Percentiles rank a stretch among this genome's conserved stretches.
Conservation (phyloP, 2,113 vertebrate species). For the Malurus cyaneus region DNA sequence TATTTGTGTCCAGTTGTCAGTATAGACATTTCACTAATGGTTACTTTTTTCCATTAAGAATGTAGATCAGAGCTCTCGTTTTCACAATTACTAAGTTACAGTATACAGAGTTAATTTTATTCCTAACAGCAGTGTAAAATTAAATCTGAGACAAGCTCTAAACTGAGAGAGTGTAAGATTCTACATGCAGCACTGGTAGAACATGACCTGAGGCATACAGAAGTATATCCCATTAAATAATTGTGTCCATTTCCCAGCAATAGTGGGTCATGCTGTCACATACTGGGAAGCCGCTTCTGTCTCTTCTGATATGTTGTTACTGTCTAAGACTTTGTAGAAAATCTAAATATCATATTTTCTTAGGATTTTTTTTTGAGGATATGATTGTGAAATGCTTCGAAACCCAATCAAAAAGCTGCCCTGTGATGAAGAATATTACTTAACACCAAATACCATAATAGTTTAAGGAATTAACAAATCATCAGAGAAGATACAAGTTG, state of each 20-base stretch:
- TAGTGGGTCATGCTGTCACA: not conserved
- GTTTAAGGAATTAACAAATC: not conserved
- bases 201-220: not conserved
- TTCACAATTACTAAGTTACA: not conserved
- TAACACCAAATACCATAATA: not conserved
- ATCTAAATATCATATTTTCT: not conserved
- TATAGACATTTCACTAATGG: not conserved
- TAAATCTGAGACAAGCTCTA: not conserved
- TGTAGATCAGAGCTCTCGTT: not conserved
- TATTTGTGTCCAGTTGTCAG: not conserved
- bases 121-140: not conserved
- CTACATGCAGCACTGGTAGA: not conserved
- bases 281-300: not conserved
- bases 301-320: not conserved
- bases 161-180: not conserved
- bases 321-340: not conserved
- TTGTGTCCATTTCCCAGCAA: not conserved
- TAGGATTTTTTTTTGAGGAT: not conserved
- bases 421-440: not conserved
- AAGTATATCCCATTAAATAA: not conserved
- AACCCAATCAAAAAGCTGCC: not conserved
- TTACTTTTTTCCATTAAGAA: not conserved
- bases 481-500: not conserved
- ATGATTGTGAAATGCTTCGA: not conserved
- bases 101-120: not conserved